Percentiles rank a stretch among this genome's conserved stretches.
phyloP scores from a whole-genome alignment of 2,888 invertebrate genomes.

The Allacma fusca region DNA sequence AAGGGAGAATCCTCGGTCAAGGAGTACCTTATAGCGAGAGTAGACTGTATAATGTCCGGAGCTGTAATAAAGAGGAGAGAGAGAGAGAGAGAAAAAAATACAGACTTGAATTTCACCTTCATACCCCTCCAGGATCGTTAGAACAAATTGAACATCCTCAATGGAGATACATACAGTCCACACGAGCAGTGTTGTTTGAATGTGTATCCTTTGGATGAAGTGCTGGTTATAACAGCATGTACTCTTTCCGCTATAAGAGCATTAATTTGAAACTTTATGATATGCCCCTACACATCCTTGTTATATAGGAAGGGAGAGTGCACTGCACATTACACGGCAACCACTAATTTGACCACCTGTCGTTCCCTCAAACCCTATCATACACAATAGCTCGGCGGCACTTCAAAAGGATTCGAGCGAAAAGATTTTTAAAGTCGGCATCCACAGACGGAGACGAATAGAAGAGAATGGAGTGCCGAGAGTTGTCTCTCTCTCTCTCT shows the following conservation, averaged over 20 bases:
- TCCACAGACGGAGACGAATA: not conserved
- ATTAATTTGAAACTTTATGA: constrained; percentile 33
- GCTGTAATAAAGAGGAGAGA: not conserved
- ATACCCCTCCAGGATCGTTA: too few species aligned
- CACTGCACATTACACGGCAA: constrained; percentile 55
- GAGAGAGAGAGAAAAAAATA: constrained; percentile 5
- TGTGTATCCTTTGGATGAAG: too few species aligned
- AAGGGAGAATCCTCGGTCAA: too few species aligned
- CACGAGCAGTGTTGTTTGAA: too few species aligned
- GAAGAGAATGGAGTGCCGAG: constrained; percentile 25
- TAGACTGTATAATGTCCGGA: too few species aligned
- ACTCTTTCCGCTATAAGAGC: too few species aligned
- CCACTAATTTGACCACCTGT: constrained; percentile 62
- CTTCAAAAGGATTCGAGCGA: constrained; percentile 38
- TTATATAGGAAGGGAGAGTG: constrained; percentile 37
- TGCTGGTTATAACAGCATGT: too few species aligned
- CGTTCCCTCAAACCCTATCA: constrained; percentile 60
- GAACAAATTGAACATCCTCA: too few species aligned
- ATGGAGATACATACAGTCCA: too few species aligned
- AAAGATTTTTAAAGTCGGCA: constrained; percentile 9
- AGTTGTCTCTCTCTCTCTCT: constrained; percentile 20
- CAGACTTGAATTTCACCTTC: not conserved
- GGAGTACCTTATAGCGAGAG: too few species aligned
- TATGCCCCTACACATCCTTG: constrained; percentile 41
- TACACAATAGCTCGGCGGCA: constrained; percentile 56